These are phyloP conservation scores for Oryctes rhinoceros DNA, from an alignment of 1,140 invertebrate species.

Conservation along the genomic window DNA sequence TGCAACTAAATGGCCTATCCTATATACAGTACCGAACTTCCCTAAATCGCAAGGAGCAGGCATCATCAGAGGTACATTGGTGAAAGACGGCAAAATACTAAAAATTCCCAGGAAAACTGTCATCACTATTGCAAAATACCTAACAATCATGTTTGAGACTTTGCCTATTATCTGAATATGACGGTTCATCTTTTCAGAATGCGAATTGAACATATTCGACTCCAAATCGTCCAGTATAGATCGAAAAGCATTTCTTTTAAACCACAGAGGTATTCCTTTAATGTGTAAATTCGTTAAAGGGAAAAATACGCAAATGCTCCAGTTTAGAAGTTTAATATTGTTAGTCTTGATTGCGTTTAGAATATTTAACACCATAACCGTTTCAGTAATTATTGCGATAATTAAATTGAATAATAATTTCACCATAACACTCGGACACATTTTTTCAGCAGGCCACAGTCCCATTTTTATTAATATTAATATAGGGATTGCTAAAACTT, in stretches of 20 bases:
- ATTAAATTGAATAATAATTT: neutral
- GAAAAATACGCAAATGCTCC: neutral
- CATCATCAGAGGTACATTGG: slow-evolving; percentile 3
- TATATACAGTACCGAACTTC: neutral
- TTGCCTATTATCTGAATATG: neutral
- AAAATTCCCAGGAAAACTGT: neutral
- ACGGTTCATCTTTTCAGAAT: neutral
- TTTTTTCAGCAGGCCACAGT: neutral
- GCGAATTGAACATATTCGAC: neutral
- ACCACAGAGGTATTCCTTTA: neutral
- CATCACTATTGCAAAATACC: neutral
- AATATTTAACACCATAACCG: neutral
- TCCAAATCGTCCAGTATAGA: slow-evolving; percentile 11
- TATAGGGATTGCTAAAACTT: neutral
- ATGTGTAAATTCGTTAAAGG: neutral
- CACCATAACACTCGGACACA: neutral
- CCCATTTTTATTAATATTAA: neutral
- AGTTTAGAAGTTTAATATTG: neutral
- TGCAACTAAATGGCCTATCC: neutral
- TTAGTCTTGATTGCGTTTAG: neutral
- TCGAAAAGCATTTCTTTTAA: neutral
- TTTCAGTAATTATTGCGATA: neutral
- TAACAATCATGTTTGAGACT: neutral
- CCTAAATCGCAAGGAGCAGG: neutral
- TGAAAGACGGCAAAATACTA: neutral